These are phyloP conservation scores for Rhinolophus ferrumequinum DNA, from an alignment of 2,113 vertebrate genomes.

Conservation along the genomic window DNA sequence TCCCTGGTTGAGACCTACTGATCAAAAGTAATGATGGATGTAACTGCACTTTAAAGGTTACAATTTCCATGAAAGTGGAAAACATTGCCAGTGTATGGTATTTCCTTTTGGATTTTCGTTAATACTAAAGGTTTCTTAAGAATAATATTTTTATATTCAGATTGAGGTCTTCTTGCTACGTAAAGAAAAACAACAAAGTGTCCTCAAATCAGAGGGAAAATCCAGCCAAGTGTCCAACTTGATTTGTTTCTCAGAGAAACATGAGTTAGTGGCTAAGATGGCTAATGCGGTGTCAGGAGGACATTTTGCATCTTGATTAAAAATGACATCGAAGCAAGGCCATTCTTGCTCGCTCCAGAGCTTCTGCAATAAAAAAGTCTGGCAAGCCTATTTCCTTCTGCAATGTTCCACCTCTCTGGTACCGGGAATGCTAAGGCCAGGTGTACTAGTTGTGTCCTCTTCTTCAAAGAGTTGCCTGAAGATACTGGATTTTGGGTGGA, in stretches of 20 bases:
- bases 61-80: not conserved
- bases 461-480: not conserved
- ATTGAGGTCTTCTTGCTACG: not conserved
- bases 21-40: not conserved
- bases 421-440: rapidly evolving
- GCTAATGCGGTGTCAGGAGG: not conserved
- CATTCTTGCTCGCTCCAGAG: not conserved
- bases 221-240: not conserved
- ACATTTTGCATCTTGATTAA: not conserved
- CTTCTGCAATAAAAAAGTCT: not conserved
- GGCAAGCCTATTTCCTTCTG: too few species aligned
- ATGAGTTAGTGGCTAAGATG: not conserved
- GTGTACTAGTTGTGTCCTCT: rapidly evolving
- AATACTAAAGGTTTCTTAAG: not conserved
- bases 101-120: not conserved
- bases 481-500: not conserved
- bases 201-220: not conserved
- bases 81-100: not conserved
- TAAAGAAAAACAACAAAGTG: not conserved
- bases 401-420: not conserved
- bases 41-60: not conserved
- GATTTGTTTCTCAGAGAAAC: not conserved
- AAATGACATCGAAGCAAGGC: not conserved
- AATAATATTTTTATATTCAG: not conserved
- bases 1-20: not conserved